Percentiles rank a stretch among this genome's conserved stretches.
These are phyloP conservation scores for Aurelia sp. DNA, from an alignment of 30 jellyfish, hydroid and myxozoan species.

Conservation along the genomic window DNA sequence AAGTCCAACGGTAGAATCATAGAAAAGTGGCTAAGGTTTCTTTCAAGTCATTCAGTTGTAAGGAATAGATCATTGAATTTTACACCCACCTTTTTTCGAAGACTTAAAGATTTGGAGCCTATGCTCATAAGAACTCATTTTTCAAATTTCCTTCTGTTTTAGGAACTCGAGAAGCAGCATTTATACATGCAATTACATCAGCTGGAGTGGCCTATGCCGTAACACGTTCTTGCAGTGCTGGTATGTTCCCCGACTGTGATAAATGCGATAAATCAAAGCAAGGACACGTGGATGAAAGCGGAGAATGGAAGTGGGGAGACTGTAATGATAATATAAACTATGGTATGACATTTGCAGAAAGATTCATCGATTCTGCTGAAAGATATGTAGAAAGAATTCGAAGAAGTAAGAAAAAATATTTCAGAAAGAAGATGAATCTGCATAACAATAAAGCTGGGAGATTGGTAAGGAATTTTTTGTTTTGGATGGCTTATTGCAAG, in stretches of 20 bases:
- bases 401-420: constrained; percentile 54
- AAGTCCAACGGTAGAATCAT: too few species aligned
- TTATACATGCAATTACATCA: constrained; percentile 87
- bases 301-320: constrained; percentile 96
- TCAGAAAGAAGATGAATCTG: constrained; percentile 72
- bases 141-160: neutral
- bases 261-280: constrained; percentile 72
- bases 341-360: constrained; percentile 81
- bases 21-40: too few species aligned
- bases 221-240: constrained; percentile 90
- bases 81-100: too few species aligned
- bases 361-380: constrained; percentile 73
- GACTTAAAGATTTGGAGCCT: too few species aligned
- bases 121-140: too few species aligned
- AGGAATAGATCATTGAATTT: too few species aligned
- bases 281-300: constrained; percentile 78
- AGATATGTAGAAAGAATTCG: constrained; percentile 37
- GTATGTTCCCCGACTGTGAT: constrained; percentile 78
- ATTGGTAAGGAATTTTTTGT: constrained; percentile 41
- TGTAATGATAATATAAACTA: constrained; percentile 76
- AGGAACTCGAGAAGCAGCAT: constrained; percentile 92
- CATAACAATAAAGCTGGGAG: constrained; percentile 97
- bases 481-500: too few species aligned
- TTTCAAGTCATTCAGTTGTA: too few species aligned
- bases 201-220: constrained; percentile 94